These are phyloP conservation scores for Pyrrhosoma nymphula DNA, from an alignment of 2,888 invertebrate genomes.

Conservation along the genomic window DNA sequence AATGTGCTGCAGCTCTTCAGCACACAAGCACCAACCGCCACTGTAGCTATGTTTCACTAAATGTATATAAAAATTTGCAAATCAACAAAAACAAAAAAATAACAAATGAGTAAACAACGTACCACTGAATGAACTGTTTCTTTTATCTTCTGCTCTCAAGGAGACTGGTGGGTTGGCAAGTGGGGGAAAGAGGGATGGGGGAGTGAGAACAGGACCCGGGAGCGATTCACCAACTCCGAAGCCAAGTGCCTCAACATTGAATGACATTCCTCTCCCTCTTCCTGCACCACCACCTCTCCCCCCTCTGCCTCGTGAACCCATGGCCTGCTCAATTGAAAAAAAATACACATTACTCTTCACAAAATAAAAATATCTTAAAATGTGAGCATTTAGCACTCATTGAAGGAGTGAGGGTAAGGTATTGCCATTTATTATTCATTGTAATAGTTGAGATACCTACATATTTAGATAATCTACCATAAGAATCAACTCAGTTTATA, in stretches of 20 bases:
- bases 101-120: background rate
- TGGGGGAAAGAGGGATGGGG: slow-evolving; percentile 77
- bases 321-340: background rate
- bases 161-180: slow-evolving; percentile 79
- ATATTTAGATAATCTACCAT: too few relatives aligned
- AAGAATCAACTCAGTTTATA: too few relatives aligned
- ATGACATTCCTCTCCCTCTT: slow-evolving; percentile 75
- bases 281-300: slow-evolving; percentile 76
- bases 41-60: too few relatives aligned
- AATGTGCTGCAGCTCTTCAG: too few relatives aligned
- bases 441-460: too few relatives aligned
- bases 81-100: too few relatives aligned
- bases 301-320: slow-evolving; percentile 72
- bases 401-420: too few relatives aligned
- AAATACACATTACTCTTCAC: background rate
- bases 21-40: too few relatives aligned
- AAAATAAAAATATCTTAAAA: background rate
- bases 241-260: slow-evolving; percentile 77
- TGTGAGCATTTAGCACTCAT: background rate
- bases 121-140: slow-evolving; percentile 69
- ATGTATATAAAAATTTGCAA: too few relatives aligned
- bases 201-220: slow-evolving; percentile 77
- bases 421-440: too few relatives aligned
- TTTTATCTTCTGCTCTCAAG: slow-evolving; percentile 73
- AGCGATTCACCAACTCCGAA: slow-evolving; percentile 76